These are phyloP conservation scores for Eucera pruinosa DNA, from an alignment of 2,888 invertebrate species.

Conservation along the genomic window DNA sequence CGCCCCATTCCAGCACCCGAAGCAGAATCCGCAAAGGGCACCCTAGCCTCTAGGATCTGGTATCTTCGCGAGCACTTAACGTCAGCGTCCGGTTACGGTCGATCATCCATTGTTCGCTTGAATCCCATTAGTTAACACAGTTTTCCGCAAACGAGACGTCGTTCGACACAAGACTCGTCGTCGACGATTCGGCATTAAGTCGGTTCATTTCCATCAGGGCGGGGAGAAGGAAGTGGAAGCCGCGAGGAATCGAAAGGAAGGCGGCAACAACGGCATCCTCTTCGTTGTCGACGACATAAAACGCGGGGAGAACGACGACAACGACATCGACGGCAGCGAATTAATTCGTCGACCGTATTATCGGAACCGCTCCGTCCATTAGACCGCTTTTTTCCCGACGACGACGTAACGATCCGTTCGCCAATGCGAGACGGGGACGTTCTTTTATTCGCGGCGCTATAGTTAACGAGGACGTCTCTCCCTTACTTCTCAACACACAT, in stretches of 20 bases:
- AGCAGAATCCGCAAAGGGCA: slow-evolving; percentile 16
- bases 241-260: background rate
- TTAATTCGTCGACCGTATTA: slow-evolving; percentile 65
- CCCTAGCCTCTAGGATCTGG: background rate
- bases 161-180: background rate
- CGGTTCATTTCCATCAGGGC: slow-evolving; percentile 41
- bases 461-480: slow-evolving; percentile 66
- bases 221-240: background rate
- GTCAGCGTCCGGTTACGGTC: slow-evolving; percentile 28
- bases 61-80: slow-evolving; percentile 27
- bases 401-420: slow-evolving; percentile 59
- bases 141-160: slow-evolving; percentile 40
- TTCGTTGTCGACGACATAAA: too few relatives aligned
- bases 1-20: background rate
- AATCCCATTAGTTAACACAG: slow-evolving; percentile 38
- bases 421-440: slow-evolving; percentile 40
- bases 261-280: too few relatives aligned
- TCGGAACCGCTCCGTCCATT: slow-evolving; percentile 70
- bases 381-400: slow-evolving; percentile 66
- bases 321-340: slow-evolving; percentile 48
- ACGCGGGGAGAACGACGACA: slow-evolving; percentile 45
- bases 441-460: slow-evolving; percentile 57
- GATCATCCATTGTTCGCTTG: slow-evolving; percentile 33
- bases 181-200: slow-evolving; percentile 38
- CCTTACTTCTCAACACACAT: background rate